Conservation (phyloP, 2,797 vertebrate genomes). For the Poeciliopsis paucimaculata region DNA sequence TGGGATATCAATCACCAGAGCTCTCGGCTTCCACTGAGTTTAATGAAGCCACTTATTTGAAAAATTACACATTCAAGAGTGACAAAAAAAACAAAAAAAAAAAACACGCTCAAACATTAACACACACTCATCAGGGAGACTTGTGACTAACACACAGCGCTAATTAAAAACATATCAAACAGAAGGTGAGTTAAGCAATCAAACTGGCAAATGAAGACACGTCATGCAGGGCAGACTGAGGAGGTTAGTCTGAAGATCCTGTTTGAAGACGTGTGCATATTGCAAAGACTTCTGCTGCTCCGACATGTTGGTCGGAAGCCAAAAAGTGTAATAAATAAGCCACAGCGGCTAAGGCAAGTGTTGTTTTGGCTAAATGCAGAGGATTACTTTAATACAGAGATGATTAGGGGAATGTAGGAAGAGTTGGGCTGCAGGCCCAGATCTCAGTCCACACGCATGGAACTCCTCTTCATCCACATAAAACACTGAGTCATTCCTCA, state of each 20-base stretch:
- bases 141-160: constrained; percentile 22
- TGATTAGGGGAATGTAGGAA: constrained; percentile 22
- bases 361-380: constrained; percentile 16
- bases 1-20: constrained; percentile 23
- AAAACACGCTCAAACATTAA: neutral
- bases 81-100: neutral
- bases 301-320: constrained; percentile 13
- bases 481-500: constrained; percentile 6
- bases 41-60: constrained; percentile 25
- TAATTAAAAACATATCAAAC: constrained; percentile 23
- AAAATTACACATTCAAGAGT: constrained; percentile 26
- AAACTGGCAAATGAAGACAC: constrained; percentile 20
- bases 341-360: constrained; percentile 19
- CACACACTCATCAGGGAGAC: constrained; percentile 6
- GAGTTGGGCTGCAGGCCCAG: constrained; percentile 6
- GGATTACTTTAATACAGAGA: constrained; percentile 26
- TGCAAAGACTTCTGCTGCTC: constrained; percentile 49
- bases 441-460: neutral
- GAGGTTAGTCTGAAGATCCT: constrained; percentile 41
- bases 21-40: constrained; percentile 1
- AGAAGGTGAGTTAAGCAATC: constrained; percentile 41
- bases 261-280: constrained; percentile 53
- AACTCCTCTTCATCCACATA: constrained; percentile 2
- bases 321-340: constrained; percentile 19
- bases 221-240: constrained; percentile 8